Evolutionary conservation across 2,797 vertebrate genomes (phyloP).

Genomic region (Chelmon rostratus): DNA sequence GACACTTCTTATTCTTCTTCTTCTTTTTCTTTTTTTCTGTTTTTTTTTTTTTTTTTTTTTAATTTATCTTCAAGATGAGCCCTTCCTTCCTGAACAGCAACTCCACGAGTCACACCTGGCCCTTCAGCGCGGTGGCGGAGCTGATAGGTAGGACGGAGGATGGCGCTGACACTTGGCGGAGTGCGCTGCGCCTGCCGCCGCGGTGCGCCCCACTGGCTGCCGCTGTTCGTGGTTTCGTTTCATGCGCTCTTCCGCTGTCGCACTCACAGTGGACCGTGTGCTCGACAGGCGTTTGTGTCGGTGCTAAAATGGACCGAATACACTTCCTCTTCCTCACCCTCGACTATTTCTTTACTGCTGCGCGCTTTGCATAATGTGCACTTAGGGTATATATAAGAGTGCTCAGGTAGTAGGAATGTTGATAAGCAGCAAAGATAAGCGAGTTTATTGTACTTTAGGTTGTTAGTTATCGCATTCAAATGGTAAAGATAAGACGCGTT

Average conservation of each 20-base stretch:
- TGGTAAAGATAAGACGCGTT: background rate
- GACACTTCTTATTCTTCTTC: background rate
- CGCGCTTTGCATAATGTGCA: too few relatives aligned
- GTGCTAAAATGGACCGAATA: slow-evolving; percentile 19
- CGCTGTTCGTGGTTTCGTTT: background rate
- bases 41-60: too few relatives aligned
- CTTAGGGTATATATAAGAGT: background rate
- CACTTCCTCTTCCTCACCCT: slow-evolving; percentile 43
- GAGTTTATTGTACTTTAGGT: background rate
- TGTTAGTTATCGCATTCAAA: too few relatives aligned
- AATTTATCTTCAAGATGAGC: slow-evolving; percentile 81
- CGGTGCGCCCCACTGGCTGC: background rate
- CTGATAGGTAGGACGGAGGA: slow-evolving; percentile 80
- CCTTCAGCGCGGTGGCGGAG: slow-evolving; percentile 90
- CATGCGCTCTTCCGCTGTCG: slow-evolving; percentile 26
- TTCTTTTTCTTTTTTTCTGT: too few relatives aligned
- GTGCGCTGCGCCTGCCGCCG: background rate
- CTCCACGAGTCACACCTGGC: slow-evolving; percentile 89
- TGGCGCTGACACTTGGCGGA: background rate
- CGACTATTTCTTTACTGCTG: background rate
- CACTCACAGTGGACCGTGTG: background rate
- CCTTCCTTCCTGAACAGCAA: slow-evolving; percentile 89
- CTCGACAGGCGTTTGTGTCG: background rate
- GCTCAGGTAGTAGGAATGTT: background rate
- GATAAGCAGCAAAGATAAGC: background rate